Conservation (phyloP, 2,888 invertebrate genomes). For the Epirrita christyi region DNA sequence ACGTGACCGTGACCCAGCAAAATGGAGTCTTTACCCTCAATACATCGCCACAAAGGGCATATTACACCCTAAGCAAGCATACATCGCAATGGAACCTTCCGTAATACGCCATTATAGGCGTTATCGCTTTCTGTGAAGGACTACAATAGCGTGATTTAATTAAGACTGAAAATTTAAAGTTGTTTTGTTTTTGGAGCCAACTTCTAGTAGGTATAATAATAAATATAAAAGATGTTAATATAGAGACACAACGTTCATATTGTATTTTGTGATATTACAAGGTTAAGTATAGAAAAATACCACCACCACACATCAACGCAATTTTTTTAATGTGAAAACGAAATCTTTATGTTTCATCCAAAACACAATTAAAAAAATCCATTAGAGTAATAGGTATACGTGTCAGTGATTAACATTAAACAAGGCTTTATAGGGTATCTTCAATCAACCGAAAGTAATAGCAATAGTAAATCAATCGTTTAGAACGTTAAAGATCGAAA, state of each 20-base stretch:
- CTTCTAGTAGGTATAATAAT: too few relatives aligned
- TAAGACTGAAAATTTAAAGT: constrained; percentile 10
- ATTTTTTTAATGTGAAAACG: too few relatives aligned
- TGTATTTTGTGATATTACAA: too few relatives aligned
- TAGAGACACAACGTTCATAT: too few relatives aligned
- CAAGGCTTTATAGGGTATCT: background rate
- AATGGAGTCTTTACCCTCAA: constrained; percentile 35
- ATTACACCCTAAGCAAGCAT: constrained; percentile 44
- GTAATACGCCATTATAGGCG: constrained; percentile 20
- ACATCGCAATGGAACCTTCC: constrained; percentile 29
- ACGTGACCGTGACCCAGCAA: constrained; percentile 43
- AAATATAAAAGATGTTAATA: too few relatives aligned
- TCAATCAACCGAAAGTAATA: constrained; percentile 1
- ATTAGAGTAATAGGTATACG: too few relatives aligned
- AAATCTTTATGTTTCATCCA: too few relatives aligned
- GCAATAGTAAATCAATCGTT: background rate
- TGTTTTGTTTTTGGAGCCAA: background rate
- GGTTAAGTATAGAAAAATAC: background rate
- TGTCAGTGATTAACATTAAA: background rate
- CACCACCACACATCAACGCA: background rate
- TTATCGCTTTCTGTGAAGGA: constrained; percentile 8
- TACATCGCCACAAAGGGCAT: constrained; percentile 48
- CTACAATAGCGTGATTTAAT: constrained; percentile 18
- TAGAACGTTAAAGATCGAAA: constrained; percentile 21
- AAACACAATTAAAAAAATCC: too few relatives aligned